phyloP scores from a whole-genome alignment of 1,140 invertebrate genomes.

The Thaumatotibia leucotreta region DNA sequence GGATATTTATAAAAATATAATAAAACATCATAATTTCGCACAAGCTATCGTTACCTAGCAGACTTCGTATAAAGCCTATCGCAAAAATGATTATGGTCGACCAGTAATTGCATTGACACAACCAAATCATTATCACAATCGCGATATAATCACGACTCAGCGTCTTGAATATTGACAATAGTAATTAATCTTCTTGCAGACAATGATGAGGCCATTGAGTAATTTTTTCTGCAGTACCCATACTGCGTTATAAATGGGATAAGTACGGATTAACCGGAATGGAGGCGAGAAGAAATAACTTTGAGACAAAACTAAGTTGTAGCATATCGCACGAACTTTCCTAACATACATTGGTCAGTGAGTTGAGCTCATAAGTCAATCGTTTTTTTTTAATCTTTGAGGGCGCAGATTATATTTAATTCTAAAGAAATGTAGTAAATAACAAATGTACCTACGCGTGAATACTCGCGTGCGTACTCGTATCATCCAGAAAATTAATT shows the following conservation, averaged over 20 bases:
- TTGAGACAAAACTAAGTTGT: too few species aligned
- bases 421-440: too few species aligned
- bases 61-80: background rate
- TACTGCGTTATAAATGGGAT: constrained; percentile 16
- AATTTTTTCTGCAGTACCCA: constrained; percentile 28
- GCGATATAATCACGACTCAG: constrained; percentile 36
- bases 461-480: background rate
- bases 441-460: too few species aligned
- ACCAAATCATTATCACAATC: constrained; percentile 30
- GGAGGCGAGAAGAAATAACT: background rate
- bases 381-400: too few species aligned
- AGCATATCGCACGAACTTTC: background rate
- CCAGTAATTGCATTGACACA: constrained; percentile 27
- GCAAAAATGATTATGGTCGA: constrained; percentile 3
- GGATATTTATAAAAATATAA: background rate
- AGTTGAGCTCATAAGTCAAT: too few species aligned
- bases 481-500: background rate
- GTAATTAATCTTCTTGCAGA: constrained; percentile 43
- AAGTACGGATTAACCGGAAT: background rate
- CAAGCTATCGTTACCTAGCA: constrained; percentile 13
- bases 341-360: too few species aligned
- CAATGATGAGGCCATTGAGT: constrained; percentile 50
- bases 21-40: constrained; percentile 12
- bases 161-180: constrained; percentile 63
- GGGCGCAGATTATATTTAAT: too few species aligned